A percentile compares a stretch with the other conserved stretches of the same genome.
phyloP scores from a whole-genome alignment of 2,797 vertebrate species.

The Aphelocoma californica region DNA sequence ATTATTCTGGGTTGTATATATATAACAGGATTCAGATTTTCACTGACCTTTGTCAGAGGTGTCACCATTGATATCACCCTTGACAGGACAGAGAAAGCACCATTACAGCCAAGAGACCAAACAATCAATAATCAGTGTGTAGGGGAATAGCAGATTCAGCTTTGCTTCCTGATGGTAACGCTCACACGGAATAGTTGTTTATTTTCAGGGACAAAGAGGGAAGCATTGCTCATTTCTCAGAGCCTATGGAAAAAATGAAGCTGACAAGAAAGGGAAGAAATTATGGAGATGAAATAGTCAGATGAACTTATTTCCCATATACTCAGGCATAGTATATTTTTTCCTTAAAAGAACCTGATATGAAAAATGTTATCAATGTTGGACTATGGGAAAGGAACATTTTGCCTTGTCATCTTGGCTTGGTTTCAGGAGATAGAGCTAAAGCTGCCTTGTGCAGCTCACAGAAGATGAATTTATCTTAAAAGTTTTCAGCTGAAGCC shows the following conservation, averaged over 20 bases:
- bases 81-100: background rate
- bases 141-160: background rate
- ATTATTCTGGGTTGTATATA: background rate
- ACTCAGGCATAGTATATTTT: background rate
- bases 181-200: background rate
- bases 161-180: background rate
- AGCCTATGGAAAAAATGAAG: background rate
- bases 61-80: background rate
- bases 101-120: background rate
- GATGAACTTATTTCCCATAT: background rate
- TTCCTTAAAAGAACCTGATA: slow-evolving; percentile 1
- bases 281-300: background rate
- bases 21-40: background rate
- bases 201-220: background rate
- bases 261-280: background rate
- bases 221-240: background rate
- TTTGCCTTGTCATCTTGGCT: background rate
- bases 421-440: background rate
- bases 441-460: background rate
- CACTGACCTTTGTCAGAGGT: background rate
- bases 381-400: slow-evolving; percentile 8
- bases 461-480: background rate
- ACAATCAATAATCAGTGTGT: background rate
- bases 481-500: background rate
- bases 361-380: background rate